Base-by-base conservation (phyloP, 1,140 invertebrate genomes). In the Drosophila aff. region DNA sequence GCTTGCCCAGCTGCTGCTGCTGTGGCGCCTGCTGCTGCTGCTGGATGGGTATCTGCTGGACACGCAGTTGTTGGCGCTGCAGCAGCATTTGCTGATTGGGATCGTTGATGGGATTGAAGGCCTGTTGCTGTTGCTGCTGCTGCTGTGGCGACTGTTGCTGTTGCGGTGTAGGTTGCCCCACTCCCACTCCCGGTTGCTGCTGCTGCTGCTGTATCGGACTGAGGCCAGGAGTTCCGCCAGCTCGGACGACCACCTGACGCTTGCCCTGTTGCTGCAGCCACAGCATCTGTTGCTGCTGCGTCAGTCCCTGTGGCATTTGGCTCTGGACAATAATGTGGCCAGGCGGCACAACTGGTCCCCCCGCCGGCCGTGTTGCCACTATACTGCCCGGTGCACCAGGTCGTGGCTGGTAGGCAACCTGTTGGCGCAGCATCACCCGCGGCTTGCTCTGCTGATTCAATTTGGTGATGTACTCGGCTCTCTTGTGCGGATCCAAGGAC, bases 401-500 rank as follows among this genome's bases (percentile, higher is more conserved):
- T n/a, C 94, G 93, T 0, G 92, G 91, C 67, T 94, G 94, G 65
- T 92, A 93, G 11, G 93, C 77, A 60, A 93, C 91, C 63, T 94
- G 93, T 28, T 94, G 93, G 31, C 93, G 93, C 47, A 95, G 93
- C 91, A 94, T 92, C 31, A 95, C 93, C 6, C 94, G 67, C 2
- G 84, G 92, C 38, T 95, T 79, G 68, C 95, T 95, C 47, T 95
- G 93, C 49, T 95, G 93, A 52, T 96, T 96, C 41, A 97, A 93
- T 82, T 96, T 96, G 8, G 96, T 95, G 0, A 97, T 95, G 80
- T 97, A 97, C 82, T 96, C 94, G 4, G 96, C 95, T 33, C 96
- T 94, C 76, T 97, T 96, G 61, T 96, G 95, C 0, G 96, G 96
- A 82, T 96, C 96, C 95, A 97, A 95, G 62, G 97, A 96, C 82